Base-by-base conservation (phyloP, 1,140 invertebrate genomes). In the Eubasilissa regina region DNA sequence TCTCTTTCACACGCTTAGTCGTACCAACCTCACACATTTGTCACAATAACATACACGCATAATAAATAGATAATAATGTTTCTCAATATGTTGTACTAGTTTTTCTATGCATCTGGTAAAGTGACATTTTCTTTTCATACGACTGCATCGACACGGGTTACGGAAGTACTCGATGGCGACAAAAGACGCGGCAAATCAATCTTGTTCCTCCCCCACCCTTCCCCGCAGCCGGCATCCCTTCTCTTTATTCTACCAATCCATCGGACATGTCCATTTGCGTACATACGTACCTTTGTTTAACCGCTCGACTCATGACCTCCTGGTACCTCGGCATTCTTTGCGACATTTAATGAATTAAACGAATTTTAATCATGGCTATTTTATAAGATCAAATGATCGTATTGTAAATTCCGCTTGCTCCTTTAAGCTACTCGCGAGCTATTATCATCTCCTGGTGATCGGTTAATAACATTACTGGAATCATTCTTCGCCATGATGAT, bases 221-320 rank as follows among this genome's bases (percentile, higher is more conserved):
- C 55, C n/a, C 55, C 55, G 55, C 15, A 13, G 25, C 25, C 8
- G 55, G 11, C 21, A 11, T 15, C 55, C 19, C 6, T 21, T 6
- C 15, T 9, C 55, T 11, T 58, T 58, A 58, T 58, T 58, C 55
- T 11, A 19, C 55, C 60, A 62, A 62, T 62, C 60, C 60, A 62
- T 62, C 60, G 60, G 25, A 43, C 60, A 25, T 62, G 60, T 62
- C 60, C 60, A 62, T 62, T 62, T 62, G 60, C 60, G 60, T 62
- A 62, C 60, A 62, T 62, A 21, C 60, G 19, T 21, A 13, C 60
- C 60, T 62, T 62, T 62, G 60, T 62, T 62, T 62, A 62, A 15
- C 55, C 55, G 55, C 55, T 11, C 15, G 55, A 58, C 55, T 58
- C 8, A 58, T 58, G 55, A 15, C 9, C 55, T 58, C 60, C 60